phyloP scores from a whole-genome alignment of 2,888 invertebrate genomes.

The Xanthia togata region DNA sequence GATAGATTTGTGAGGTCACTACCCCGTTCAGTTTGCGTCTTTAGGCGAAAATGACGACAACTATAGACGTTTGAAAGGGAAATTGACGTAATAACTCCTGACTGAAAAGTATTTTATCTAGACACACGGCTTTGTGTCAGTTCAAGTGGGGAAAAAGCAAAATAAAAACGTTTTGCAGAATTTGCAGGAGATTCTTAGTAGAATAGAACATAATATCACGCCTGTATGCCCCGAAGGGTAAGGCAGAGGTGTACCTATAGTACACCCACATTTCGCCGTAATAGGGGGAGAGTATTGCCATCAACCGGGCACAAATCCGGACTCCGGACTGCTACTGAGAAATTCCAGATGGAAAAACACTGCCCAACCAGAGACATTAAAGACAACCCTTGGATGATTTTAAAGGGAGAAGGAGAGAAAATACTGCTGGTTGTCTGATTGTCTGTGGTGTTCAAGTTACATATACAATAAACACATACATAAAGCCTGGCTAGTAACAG shows the following conservation, averaged over 20 bases:
- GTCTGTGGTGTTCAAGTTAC: too few relatives aligned
- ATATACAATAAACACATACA: too few relatives aligned
- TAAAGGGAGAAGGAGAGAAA: too few relatives aligned
- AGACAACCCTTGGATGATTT: too few relatives aligned
- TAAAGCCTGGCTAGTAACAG: too few relatives aligned
- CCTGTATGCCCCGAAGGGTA: background rate
- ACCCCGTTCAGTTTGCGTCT: constrained; percentile 22
- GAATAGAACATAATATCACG: background rate
- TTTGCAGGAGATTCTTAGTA: background rate
- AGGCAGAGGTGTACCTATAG: background rate
- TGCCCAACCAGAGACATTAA: too few relatives aligned
- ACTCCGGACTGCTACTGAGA: too few relatives aligned
- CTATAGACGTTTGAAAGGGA: constrained; percentile 9
- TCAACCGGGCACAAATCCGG: background rate
- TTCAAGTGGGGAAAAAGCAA: background rate
- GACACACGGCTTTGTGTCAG: background rate
- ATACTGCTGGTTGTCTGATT: too few relatives aligned
- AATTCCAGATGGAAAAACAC: too few relatives aligned
- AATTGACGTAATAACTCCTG: constrained; percentile 24
- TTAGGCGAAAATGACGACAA: constrained; percentile 14
- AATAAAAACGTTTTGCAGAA: background rate
- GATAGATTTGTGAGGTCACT: constrained; percentile 21
- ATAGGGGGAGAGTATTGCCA: background rate
- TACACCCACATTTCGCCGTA: background rate
- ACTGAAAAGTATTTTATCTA: background rate